Conservation (phyloP, 2,888 invertebrate species). For the Ochropleura leucogaster region DNA sequence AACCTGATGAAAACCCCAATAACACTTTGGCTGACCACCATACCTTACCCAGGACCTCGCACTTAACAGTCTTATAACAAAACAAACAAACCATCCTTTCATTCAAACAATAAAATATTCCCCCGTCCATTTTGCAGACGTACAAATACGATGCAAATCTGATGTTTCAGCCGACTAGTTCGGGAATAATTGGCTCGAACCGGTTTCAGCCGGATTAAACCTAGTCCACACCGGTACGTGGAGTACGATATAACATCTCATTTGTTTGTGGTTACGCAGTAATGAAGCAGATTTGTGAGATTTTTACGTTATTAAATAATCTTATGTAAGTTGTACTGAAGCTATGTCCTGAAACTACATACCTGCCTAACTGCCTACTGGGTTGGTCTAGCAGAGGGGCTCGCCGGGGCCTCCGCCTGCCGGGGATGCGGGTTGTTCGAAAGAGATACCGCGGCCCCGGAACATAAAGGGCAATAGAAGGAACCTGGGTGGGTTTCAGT, state of each 20-base stretch:
- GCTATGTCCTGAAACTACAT: background rate
- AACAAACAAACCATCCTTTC: background rate
- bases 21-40: too few relatives aligned
- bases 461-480: too few relatives aligned
- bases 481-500: too few relatives aligned
- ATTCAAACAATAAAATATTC: constrained; percentile 23
- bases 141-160: constrained; percentile 46
- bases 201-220: constrained; percentile 48
- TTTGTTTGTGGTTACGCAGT: background rate
- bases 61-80: background rate
- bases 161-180: constrained; percentile 44
- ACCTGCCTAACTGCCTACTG: background rate
- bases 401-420: too few relatives aligned
- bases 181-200: constrained; percentile 50
- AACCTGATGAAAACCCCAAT: too few relatives aligned
- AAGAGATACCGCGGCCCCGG: too few relatives aligned
- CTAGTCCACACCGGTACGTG: constrained; percentile 7
- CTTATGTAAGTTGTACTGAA: background rate
- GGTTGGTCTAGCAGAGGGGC: background rate
- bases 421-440: too few relatives aligned
- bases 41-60: too few relatives aligned
- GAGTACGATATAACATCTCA: background rate
- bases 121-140: constrained; percentile 29
- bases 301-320: background rate
- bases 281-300: background rate